Evolutionary conservation across 2,888 invertebrate species (phyloP), one percentile per base, ranked within the genome.

Genomic region (Scaptodrosophila latifasciaeformis): DNA sequence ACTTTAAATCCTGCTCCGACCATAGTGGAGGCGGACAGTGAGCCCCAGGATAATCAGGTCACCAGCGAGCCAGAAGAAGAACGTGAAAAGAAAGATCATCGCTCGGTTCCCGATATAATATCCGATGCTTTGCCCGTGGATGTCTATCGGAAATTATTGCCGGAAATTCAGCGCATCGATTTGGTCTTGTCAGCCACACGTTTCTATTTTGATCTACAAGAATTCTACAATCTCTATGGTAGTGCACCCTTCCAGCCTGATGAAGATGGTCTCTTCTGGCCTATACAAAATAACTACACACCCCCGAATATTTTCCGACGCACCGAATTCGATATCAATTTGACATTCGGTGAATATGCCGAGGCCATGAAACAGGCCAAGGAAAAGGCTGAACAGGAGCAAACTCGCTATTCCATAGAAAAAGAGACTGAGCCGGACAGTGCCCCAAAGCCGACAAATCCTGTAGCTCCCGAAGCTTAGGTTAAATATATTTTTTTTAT

Each of bases 141-240:
- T 0, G 6, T 54, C 5, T 79, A 37, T 15, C 76, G 75, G 0
- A 72, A 67, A 18, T 50, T 71, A 0, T 2, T 83, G 35, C 83
- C 83, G 0, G 83, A 83, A 45, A 68, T 82, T 9, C 84, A 81
- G 15, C 83, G 83, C 24, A 76, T 83, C 1, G 82, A 83, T n/a
- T 57, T 83, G 17, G 81, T 83, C 1, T 40, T 83, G 19, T 54
- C 59, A 19, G 65, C 80, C 0, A 65, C 64, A 0, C 66, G 80
- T 1, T 83, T 82, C 50, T 83, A 83, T 53, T 68, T 63, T 7
- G 66, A 54, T 4, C 54, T 84, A 1, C 29, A 57, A 1, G 71
- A 70, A 17, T 82, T 68, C 24, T 18, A 49, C 0, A n/a, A n/a
- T 0, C 49, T 77, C 1, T 83, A 80, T 17, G 67, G 67, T 2